phyloP scores from a whole-genome alignment of 2,888 invertebrate species.

The Myopa tessellatipennis region DNA sequence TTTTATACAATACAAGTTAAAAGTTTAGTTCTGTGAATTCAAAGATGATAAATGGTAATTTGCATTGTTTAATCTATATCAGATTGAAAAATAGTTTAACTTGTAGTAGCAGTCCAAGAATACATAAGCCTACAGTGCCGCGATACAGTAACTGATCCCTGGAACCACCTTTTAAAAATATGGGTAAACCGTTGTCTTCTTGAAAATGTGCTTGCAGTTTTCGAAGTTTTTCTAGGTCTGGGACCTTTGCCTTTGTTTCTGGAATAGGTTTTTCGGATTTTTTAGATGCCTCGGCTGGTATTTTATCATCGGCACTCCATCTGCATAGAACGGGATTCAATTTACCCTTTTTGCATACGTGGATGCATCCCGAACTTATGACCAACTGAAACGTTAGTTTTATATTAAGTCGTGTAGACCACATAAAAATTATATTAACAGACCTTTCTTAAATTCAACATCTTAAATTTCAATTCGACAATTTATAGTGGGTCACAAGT shows the following conservation, averaged over 20 bases:
- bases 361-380: not conserved
- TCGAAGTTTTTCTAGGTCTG: slow-evolving; percentile 39
- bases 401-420: not conserved
- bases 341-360: not conserved
- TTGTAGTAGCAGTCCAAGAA: slow-evolving; percentile 54
- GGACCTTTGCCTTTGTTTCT: not conserved
- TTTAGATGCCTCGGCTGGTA: not conserved
- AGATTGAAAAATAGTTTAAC: slow-evolving; percentile 45
- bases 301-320: not conserved
- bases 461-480: not conserved
- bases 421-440: not conserved
- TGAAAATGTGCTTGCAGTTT: slow-evolving; percentile 47
- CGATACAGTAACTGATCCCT: slow-evolving; percentile 65
- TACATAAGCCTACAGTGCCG: slow-evolving; percentile 57
- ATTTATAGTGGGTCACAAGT: not conserved
- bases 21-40: not conserved
- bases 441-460: slow-evolving; percentile 8
- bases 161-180: slow-evolving; percentile 68
- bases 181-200: slow-evolving; percentile 64
- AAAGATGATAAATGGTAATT: not conserved
- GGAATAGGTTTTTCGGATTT: not conserved
- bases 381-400: not conserved
- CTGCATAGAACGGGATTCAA: not conserved
- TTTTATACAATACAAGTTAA: too few species aligned
- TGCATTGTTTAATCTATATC: slow-evolving; percentile 26